These are phyloP conservation scores for Halcyon chelicuti DNA, from an alignment of 2,797 vertebrate species.

Conservation along the genomic window DNA sequence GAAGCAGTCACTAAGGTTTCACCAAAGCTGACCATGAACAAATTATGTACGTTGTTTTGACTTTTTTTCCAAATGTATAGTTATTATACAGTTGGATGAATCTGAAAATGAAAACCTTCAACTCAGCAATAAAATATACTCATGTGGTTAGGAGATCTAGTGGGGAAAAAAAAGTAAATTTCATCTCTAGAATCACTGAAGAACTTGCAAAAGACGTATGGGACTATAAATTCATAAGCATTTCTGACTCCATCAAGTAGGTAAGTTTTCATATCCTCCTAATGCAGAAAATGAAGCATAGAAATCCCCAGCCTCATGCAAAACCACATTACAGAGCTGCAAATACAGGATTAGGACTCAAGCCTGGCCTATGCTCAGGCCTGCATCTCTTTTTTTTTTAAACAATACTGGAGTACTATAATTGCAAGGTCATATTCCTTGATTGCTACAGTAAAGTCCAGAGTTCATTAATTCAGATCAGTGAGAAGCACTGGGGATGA, in stretches of 20 bases:
- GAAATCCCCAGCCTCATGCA: not conserved
- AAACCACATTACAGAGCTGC: not conserved
- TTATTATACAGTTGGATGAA: conserved; percentile 52
- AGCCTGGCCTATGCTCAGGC: not conserved
- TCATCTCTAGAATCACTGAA: conserved; percentile 13
- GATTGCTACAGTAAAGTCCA: not conserved
- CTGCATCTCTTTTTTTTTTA: not conserved
- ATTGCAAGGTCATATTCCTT: not conserved
- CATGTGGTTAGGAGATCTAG: conserved; percentile 19
- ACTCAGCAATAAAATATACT: conserved; percentile 35
- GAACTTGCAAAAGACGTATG: conserved; percentile 16
- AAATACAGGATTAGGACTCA: not conserved
- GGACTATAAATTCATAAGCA: conserved; percentile 44
- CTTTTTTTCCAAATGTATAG: conserved; percentile 27
- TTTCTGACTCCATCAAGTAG: conserved; percentile 46
- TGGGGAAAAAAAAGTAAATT: conserved; percentile 49
- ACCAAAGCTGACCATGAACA: conserved; percentile 11
- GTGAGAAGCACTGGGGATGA: not conserved
- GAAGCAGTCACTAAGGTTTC: conserved; percentile 8
- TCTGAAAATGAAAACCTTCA: conserved; percentile 62
- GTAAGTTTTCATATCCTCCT: conserved; percentile 26
- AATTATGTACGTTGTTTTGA: conserved; percentile 44
- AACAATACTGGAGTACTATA: not conserved
- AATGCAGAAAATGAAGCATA: conserved; percentile 19
- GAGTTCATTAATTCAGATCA: conserved; percentile 16